Conservation (phyloP, 2,113 vertebrate genomes). For the Bubo scandiacus region DNA sequence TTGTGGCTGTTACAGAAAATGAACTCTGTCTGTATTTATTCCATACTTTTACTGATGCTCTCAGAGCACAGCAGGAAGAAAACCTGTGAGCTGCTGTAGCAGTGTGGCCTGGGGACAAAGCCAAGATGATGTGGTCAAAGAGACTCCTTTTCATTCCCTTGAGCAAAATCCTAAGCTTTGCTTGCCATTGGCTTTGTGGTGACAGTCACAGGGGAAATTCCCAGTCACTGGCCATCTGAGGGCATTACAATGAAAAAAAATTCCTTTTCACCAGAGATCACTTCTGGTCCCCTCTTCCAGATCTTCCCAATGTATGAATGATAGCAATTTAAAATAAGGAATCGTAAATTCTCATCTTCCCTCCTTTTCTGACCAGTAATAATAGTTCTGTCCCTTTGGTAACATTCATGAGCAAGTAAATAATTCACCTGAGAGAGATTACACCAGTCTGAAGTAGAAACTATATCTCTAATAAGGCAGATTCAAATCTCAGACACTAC, state of each 20-base stretch:
- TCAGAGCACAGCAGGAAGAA: not conserved
- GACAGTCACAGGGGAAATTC: not conserved
- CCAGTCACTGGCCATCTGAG: not conserved
- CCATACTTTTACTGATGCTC: not conserved
- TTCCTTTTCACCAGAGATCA: not conserved
- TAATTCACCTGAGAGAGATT: not conserved
- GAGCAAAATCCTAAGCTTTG: not conserved
- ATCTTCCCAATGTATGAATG: not conserved
- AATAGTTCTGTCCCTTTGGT: not conserved
- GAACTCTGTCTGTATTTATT: not conserved
- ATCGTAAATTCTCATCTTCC: not conserved
- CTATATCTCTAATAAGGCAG: not conserved
- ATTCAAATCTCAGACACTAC: not conserved
- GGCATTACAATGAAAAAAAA: rapidly evolving
- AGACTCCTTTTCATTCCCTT: not conserved
- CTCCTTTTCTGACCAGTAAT: not conserved
- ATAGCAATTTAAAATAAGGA: not conserved
- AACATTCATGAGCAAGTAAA: not conserved
- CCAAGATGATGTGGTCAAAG: not conserved
- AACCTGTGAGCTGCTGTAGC: not conserved
- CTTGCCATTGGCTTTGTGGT: not conserved
- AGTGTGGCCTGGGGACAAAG: not conserved
- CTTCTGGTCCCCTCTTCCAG: not conserved
- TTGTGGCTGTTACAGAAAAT: not conserved
- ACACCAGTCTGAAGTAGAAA: not conserved